A percentile compares a stretch with the other conserved stretches of the same genome.
Evolutionary conservation across 2,797 vertebrate genomes (phyloP).

Genomic region (Furcifer pardalis): DNA sequence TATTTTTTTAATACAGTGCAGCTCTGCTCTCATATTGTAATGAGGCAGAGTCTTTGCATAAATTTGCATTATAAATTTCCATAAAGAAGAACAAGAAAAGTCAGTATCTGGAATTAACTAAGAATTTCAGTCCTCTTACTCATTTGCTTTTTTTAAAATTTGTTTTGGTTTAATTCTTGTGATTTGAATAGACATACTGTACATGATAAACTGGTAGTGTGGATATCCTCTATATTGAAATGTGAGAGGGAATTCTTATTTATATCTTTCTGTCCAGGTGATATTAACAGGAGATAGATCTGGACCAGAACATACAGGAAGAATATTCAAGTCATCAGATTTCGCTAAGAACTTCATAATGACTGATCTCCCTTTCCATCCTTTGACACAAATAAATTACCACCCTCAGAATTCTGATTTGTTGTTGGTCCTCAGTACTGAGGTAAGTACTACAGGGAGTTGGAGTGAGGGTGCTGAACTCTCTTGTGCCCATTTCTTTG

Average conservation of each 20-base stretch:
- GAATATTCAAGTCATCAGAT: constrained; percentile 88
- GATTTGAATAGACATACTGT: too few species aligned
- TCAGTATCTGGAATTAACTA: background rate
- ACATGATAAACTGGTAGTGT: background rate
- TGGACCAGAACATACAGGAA: constrained; percentile 74
- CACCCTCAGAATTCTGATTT: constrained; percentile 79
- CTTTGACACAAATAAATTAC: constrained; percentile 86
- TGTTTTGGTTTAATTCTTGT: background rate
- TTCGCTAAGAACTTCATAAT: constrained; percentile 85
- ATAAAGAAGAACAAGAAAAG: background rate
- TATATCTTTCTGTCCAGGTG: constrained; percentile 76
- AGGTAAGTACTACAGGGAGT: constrained; percentile 73
- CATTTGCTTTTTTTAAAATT: background rate
- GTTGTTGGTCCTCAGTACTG: constrained; percentile 82
- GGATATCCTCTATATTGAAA: background rate
- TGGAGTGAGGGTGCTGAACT: background rate
- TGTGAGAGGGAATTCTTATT: background rate
- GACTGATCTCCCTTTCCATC: constrained; percentile 86
- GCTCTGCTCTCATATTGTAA: background rate
- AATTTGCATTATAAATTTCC: background rate
- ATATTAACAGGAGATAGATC: constrained; percentile 91
- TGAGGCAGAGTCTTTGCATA: background rate
- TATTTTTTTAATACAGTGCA: background rate
- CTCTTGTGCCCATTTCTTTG: background rate
- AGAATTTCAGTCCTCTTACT: background rate